Percentiles rank a stretch among this genome's conserved stretches.
Conservation (phyloP, 2,888 invertebrate species). For the Athalia circularis region DNA sequence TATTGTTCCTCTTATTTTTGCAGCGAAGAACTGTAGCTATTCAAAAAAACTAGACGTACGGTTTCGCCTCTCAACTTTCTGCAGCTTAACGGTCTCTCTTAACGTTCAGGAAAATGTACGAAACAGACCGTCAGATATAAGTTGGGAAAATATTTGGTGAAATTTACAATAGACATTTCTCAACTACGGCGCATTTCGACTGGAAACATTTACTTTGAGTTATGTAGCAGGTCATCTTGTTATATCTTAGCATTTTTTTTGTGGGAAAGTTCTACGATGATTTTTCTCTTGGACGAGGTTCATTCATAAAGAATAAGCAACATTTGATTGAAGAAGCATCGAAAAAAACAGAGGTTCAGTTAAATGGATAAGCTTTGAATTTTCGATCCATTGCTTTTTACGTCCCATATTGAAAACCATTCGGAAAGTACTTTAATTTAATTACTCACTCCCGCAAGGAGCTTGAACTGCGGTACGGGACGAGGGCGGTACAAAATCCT, state of each 20-base stretch:
- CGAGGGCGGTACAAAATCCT: slow-evolving; percentile 43
- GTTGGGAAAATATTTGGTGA: neutral
- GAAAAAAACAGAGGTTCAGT: slow-evolving; percentile 9
- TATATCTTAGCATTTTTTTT: no score
- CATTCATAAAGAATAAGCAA: neutral
- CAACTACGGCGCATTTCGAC: neutral
- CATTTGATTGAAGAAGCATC: neutral
- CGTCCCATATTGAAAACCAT: slow-evolving; percentile 35
- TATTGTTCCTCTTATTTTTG: slow-evolving; percentile 22
- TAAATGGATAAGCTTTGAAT: slow-evolving; percentile 23
- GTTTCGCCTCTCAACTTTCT: neutral
- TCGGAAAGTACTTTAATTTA: slow-evolving; percentile 38
- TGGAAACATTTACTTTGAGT: neutral
- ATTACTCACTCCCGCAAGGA: slow-evolving; percentile 38
- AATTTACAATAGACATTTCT: neutral
- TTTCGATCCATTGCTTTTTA: slow-evolving; percentile 10
- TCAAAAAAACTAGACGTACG: neutral
- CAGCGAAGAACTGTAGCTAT: neutral
- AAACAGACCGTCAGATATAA: neutral
- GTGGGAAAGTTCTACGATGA: no score
- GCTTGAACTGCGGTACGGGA: slow-evolving; percentile 41
- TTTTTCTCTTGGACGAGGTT: no score
- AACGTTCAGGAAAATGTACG: neutral
- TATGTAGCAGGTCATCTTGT: no score
- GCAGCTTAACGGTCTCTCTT: neutral